A percentile compares a stretch with the other conserved stretches of the same genome.
phyloP scores from a whole-genome alignment of 1,140 invertebrate genomes.

The Drosophila auraria region DNA sequence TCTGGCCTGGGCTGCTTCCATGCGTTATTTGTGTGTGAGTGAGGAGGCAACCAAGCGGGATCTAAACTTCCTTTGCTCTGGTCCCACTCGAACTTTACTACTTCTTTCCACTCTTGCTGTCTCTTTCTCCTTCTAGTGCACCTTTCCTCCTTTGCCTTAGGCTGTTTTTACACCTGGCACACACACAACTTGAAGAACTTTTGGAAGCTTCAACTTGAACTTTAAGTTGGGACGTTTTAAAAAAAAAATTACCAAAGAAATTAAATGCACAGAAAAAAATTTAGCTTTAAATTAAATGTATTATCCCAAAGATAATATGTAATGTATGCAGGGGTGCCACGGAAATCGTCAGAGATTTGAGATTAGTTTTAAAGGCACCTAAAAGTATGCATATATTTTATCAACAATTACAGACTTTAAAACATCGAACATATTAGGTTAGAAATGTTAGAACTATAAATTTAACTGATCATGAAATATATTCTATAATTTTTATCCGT shows the following conservation, averaged over 20 bases:
- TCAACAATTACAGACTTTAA: too few species aligned
- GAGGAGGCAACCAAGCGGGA: constrained; percentile 26
- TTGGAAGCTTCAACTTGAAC: constrained; percentile 40
- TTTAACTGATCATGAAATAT: not conserved
- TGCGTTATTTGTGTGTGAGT: constrained; percentile 6
- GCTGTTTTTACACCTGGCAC: constrained; percentile 62
- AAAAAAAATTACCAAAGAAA: not conserved
- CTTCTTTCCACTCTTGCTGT: not conserved
- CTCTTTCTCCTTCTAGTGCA: too few species aligned
- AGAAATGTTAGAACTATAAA: too few species aligned
- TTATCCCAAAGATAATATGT: not conserved
- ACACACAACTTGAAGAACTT: constrained; percentile 31
- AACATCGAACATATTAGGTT: too few species aligned
- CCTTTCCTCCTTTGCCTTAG: not conserved
- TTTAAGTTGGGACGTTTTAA: constrained; percentile 29
- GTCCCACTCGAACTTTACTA: not conserved
- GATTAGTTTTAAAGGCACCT: not conserved
- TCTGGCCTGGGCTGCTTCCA: constrained; percentile 22
- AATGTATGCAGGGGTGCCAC: too few species aligned
- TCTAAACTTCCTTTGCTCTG: constrained; percentile 29
- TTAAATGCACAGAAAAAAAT: constrained; percentile 7
- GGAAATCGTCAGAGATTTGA: not conserved
- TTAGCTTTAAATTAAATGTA: not conserved
- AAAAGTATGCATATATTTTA: too few species aligned
- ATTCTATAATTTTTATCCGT: not conserved